Evolutionary conservation across 2,797 vertebrate species (phyloP), one percentile per base, ranked within the genome.

Genomic region (Netta rufina): DNA sequence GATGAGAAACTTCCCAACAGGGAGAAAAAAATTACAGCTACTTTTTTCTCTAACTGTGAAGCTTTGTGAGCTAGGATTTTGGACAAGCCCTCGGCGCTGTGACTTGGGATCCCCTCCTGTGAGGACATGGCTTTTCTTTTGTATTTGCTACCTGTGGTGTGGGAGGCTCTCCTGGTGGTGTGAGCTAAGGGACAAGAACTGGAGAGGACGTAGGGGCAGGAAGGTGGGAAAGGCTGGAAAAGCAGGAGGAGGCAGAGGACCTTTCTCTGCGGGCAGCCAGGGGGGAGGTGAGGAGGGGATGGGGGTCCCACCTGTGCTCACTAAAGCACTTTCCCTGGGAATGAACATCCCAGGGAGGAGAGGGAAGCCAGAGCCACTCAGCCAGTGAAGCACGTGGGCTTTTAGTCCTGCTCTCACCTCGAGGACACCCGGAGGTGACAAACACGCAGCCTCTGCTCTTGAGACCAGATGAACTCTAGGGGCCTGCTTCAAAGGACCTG

Each of bases 71-170:
- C 20, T 77, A 57, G 27, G 21, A 70, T 76, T 91, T 82, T 2
- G 5, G 83, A 64, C 30, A 72, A 60, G 43, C 9, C 30, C 30
- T 89, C 49, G 13, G 24, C 0, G 0, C 39, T 61, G 21, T 16
- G 13, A 60, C 0, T 0, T 28, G 51, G 24, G 32, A 45, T 56
- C 56, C 36, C 33, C 27, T 71, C n/a, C n/a, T n/a, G 33, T 66
- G n/a, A 32, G 20, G 47, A 85, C n/a, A 22, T 4, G 53, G 11
- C 20, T 22, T 81, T 86, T 91, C 33, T 88, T 81, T 61, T 38
- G 9, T 54, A 15, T 77, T 71, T 61, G 32, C 25, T 76, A 0
- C 22, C 19, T 84, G 8, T 0, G 0, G 7, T 28, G 22, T 65
- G 54, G 32, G 56, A 82, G 21, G 28, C 21, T 87, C 28, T 64